phyloP scores from a whole-genome alignment of 2,888 invertebrate species.

The Leptodirus hochenwartii region DNA sequence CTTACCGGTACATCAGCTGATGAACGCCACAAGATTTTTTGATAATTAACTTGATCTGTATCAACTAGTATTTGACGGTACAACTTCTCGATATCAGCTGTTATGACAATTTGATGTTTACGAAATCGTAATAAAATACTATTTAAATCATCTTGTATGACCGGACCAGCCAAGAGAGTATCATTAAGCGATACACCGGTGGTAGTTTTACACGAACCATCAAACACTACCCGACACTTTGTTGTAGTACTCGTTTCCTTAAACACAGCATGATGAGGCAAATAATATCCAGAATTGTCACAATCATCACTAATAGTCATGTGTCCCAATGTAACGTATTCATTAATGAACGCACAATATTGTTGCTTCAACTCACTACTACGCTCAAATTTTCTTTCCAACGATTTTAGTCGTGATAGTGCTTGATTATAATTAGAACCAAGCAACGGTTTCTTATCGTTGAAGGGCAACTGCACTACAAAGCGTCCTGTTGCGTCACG shows the following conservation, averaged over 20 bases:
- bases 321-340: constrained; percentile 8
- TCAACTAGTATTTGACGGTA: constrained; percentile 12
- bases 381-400: constrained; percentile 10
- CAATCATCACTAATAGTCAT: too few species aligned
- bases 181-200: constrained; percentile 10
- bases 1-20: not conserved
- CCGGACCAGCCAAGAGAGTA: constrained; percentile 10
- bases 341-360: constrained; percentile 9
- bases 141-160: constrained; percentile 10
- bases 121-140: constrained; percentile 12
- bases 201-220: constrained; percentile 8
- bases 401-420: constrained; percentile 8
- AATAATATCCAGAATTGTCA: too few species aligned
- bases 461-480: constrained; percentile 10
- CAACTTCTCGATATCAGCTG: constrained; percentile 15
- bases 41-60: not conserved
- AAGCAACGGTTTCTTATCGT: constrained; percentile 7
- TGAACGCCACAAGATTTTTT: constrained; percentile 5
- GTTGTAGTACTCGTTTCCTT: constrained; percentile 10
- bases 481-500: constrained; percentile 9
- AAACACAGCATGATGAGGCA: constrained; percentile 11
- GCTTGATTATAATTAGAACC: constrained; percentile 9
- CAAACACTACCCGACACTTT: constrained; percentile 10
- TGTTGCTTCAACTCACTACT: constrained; percentile 7
- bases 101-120: constrained; percentile 12